Evolutionary conservation across 2,797 vertebrate genomes (phyloP), one percentile per base, ranked within the genome.

Genomic region (Enteromius afrohamiltoni): DNA sequence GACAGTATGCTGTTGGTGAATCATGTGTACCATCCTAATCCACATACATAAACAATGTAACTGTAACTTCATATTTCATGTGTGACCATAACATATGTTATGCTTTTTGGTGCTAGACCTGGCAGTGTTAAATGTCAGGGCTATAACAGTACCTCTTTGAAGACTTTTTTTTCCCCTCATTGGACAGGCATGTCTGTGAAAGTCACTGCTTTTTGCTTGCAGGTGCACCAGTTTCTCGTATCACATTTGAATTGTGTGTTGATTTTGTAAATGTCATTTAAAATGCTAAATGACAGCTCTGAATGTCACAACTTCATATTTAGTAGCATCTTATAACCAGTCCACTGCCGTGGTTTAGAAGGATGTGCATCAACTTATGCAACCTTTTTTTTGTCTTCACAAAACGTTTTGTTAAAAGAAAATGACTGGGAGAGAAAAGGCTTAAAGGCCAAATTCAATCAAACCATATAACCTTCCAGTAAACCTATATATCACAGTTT

Each of bases 121-220:
- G 51, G n/a, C 82, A 45, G 45, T 34, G 26, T 83, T 21, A 23
- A 70, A 67, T 82, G 69, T 74, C 76, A 26, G 67, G 62, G 34
- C 37, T 79, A 67, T 71, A 82, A 78, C 60, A 69, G 49, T 83
- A 85, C 64, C 70, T 47, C 47, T 86, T 47, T 84, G 51, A 85
- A 77, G 75, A 34, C 17, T 16, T 47, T 76, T 14, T 73, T 67
- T 62, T 42, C 77, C 73, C 42, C 31, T 60, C n/a, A 17, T 70
- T 76, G 79, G 17, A 82, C 77, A 86, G 64, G 58, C 62, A 86
- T 58, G 73, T 88, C 84, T 82, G 31, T 80, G 76, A 34, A 51
- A 60, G 21, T 81, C 75, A 79, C 71, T 45, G 73, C 69, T 62
- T 77, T 80, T 77, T 80, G 58, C 55, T 75, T 78, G 79, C 85